Evolutionary conservation across 2,113 vertebrate species (phyloP).

Genomic region (Nannobrachium achirus): DNA sequence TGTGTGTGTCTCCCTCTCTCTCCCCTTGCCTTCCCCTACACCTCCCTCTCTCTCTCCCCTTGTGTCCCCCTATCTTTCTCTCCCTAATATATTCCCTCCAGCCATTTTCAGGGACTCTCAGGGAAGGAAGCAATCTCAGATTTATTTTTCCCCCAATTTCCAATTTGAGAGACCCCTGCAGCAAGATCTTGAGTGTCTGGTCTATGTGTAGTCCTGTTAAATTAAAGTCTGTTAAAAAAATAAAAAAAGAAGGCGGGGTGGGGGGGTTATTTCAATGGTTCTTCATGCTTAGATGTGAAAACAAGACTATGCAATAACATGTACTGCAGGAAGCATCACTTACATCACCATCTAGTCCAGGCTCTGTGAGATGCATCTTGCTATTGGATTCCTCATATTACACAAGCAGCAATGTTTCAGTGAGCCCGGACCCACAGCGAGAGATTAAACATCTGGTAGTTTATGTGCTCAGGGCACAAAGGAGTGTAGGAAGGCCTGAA

Average conservation of each 20-base stretch:
- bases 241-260: conserved; percentile 33
- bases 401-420: conserved; percentile 38
- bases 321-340: conserved; percentile 30
- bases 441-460: too few species aligned
- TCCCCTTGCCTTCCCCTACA: conserved; percentile 35
- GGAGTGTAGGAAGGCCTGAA: conserved; percentile 25
- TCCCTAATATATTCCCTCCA: conserved; percentile 72
- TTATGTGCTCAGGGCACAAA: conserved; percentile 39
- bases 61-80: too few species aligned
- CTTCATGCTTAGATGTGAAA: conserved; percentile 50
- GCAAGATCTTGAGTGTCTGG: conserved; percentile 70
- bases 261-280: conserved; percentile 50
- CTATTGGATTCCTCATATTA: conserved; percentile 29
- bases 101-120: conserved; percentile 75
- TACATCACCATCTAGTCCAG: conserved; percentile 29
- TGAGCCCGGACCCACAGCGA: conserved; percentile 27
- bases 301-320: conserved; percentile 41
- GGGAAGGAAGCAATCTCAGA: conserved; percentile 71
- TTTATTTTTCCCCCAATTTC: conserved; percentile 73
- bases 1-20: conserved; percentile 58
- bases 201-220: conserved; percentile 70
- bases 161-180: conserved; percentile 81
- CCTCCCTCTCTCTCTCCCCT: neutral
- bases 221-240: conserved; percentile 68
- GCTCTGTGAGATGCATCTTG: conserved; percentile 13